A percentile compares a stretch with the other conserved stretches of the same genome.
These are phyloP conservation scores for Monochamus alternatus DNA, from an alignment of 2,888 invertebrate genomes.

Conservation along the genomic window DNA sequence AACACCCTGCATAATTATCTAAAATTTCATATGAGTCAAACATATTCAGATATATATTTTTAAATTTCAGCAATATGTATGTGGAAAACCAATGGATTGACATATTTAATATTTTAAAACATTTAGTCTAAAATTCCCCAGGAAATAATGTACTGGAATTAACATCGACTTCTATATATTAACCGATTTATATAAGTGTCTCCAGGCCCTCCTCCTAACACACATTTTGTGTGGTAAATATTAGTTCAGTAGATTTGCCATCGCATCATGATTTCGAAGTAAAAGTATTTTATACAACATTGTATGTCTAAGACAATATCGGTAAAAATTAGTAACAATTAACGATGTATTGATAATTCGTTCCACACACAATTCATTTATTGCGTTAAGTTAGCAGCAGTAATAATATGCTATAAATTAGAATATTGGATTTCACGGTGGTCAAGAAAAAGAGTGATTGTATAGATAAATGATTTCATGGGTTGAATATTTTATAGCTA, in stretches of 20 bases:
- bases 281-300: background rate
- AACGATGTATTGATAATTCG: background rate
- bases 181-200: no score
- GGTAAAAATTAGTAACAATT: slow-evolving; percentile 4
- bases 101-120: no score
- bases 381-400: background rate
- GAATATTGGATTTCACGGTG: background rate
- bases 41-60: no score
- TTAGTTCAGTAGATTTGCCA: background rate
- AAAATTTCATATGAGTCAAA: no score
- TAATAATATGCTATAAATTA: slow-evolving; percentile 10
- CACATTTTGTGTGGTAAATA: background rate
- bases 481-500: background rate
- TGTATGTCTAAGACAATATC: background rate
- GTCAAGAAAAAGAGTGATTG: background rate
- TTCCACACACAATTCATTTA: slow-evolving; percentile 9
- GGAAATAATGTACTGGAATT: no score
- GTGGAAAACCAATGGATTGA: no score
- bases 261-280: background rate
- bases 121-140: no score
- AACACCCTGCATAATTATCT: no score
- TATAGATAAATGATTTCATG: background rate
- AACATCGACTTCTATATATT: no score
- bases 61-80: no score
- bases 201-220: background rate